Conservation (phyloP, 2,888 invertebrate species). For the Papilio elwesi region DNA sequence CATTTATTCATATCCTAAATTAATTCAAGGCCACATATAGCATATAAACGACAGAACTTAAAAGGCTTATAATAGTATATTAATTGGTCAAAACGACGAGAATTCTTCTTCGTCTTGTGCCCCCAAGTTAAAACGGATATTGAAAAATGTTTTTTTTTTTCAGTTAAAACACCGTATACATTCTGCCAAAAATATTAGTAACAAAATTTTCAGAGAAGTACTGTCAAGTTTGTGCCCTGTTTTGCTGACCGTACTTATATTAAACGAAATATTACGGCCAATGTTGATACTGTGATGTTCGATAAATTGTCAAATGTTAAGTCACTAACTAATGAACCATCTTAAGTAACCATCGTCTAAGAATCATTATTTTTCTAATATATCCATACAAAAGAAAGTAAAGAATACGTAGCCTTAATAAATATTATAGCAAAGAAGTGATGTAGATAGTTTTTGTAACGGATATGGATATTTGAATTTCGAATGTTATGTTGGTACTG, state of each 20-base stretch:
- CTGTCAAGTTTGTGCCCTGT: background rate
- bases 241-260: background rate
- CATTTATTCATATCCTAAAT: too few species aligned
- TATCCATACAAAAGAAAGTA: background rate
- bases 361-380: slow-evolving; percentile 8
- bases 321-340: background rate
- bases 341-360: slow-evolving; percentile 8
- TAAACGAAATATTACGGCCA: background rate
- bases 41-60: too few species aligned
- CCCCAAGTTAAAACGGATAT: too few species aligned
- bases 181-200: too few species aligned
- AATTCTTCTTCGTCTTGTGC: too few species aligned
- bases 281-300: background rate
- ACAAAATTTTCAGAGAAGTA: too few species aligned
- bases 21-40: too few species aligned
- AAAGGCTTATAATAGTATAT: too few species aligned
- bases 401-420: slow-evolving; percentile 4
- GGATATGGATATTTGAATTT: slow-evolving; percentile 2
- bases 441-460: slow-evolving; percentile 1
- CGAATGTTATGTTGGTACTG: slow-evolving; percentile 14
- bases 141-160: too few species aligned
- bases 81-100: too few species aligned
- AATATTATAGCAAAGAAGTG: background rate
- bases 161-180: too few species aligned
- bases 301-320: background rate